Conservation (phyloP, 2,888 invertebrate species). For the Helleia helle region DNA sequence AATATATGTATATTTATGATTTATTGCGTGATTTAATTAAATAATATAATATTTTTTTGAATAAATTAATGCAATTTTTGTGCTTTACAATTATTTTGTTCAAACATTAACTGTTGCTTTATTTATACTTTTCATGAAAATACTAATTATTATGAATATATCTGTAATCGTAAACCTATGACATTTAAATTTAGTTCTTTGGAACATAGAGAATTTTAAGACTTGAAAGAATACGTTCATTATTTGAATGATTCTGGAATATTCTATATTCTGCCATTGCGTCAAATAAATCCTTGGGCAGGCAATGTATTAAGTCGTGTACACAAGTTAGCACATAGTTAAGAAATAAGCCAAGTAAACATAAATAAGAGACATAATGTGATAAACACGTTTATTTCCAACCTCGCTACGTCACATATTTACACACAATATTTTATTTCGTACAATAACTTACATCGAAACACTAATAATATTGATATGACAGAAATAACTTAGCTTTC, state of each 20-base stretch:
- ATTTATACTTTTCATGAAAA: too few species aligned
- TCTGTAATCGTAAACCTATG: too few species aligned
- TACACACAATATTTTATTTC: conserved; percentile 40
- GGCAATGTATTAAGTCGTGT: neutral
- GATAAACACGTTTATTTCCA: conserved; percentile 65
- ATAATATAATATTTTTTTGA: too few species aligned
- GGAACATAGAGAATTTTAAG: too few species aligned
- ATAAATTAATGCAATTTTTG: too few species aligned
- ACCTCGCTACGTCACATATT: conserved; percentile 31
- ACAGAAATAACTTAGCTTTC: conserved; percentile 21
- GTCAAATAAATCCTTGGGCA: neutral
- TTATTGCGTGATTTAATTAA: too few species aligned
- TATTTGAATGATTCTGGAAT: neutral
- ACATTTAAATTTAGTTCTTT: too few species aligned
- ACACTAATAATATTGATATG: conserved; percentile 18
- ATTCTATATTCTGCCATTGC: neutral
- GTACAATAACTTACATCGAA: conserved; percentile 16
- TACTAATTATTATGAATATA: too few species aligned
- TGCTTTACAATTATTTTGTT: too few species aligned
- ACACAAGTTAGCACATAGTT: conserved; percentile 1
- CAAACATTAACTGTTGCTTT: too few species aligned
- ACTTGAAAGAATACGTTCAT: too few species aligned
- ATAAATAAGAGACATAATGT: conserved; percentile 48
- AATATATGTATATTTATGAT: too few species aligned
- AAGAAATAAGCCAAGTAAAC: conserved; percentile 29